phyloP scores from a whole-genome alignment of 2,113 vertebrate genomes.

The Rhea americana region DNA sequence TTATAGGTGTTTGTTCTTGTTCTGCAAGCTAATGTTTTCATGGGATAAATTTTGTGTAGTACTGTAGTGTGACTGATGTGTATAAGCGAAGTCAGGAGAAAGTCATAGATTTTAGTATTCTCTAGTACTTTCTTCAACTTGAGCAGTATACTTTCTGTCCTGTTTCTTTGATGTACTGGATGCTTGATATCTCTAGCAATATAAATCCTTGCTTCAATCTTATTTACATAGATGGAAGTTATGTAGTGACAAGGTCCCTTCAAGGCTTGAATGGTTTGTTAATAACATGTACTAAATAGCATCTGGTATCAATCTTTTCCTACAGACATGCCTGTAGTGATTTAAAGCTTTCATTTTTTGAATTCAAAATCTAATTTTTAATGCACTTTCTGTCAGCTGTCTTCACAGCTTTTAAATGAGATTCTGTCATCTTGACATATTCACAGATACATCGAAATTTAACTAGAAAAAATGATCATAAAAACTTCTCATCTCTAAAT shows the following conservation, averaged over 20 bases:
- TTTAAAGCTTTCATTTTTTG: conserved; percentile 81
- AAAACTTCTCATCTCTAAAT: conserved; percentile 59
- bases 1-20: conserved; percentile 6
- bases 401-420: conserved; percentile 80
- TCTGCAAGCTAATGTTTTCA: background rate
- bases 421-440: conserved; percentile 80
- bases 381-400: conserved; percentile 80
- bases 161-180: conserved; percentile 66
- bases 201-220: conserved; percentile 75
- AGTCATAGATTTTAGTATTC: conserved; percentile 70
- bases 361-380: conserved; percentile 84
- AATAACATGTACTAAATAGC: conserved; percentile 82
- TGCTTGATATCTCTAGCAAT: conserved; percentile 59
- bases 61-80: conserved; percentile 56
- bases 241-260: conserved; percentile 83
- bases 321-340: conserved; percentile 75
- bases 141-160: conserved; percentile 60
- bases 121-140: conserved; percentile 56
- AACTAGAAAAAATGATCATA: conserved; percentile 71
- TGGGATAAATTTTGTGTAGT: conserved; percentile 36
- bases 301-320: conserved; percentile 82
- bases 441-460: conserved; percentile 77
- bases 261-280: conserved; percentile 80
- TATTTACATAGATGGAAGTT: conserved; percentile 82
- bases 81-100: conserved; percentile 71